These are phyloP conservation scores for Chamaetylas fuelleborni DNA, from an alignment of 2,113 vertebrate species.

Conservation along the genomic window DNA sequence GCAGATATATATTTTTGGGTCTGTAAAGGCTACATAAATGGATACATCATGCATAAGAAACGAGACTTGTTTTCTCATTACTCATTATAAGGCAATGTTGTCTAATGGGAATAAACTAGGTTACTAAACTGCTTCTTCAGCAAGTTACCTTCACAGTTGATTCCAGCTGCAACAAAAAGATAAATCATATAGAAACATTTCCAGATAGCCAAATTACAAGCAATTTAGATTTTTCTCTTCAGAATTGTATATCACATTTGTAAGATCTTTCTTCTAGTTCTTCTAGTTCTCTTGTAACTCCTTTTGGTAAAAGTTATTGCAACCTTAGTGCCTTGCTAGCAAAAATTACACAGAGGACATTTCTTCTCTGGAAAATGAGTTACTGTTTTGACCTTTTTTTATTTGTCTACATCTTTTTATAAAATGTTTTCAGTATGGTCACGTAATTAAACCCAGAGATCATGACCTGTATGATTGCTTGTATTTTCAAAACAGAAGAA, in stretches of 20 bases:
- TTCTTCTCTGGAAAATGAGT: not conserved
- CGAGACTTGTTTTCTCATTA: conserved; percentile 48
- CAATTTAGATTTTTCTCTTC: conserved; percentile 7
- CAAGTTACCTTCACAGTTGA: conserved; percentile 41
- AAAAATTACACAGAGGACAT: not conserved
- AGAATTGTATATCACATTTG: not conserved
- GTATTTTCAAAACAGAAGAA: not conserved
- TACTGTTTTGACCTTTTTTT: conserved; percentile 33
- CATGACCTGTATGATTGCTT: not conserved
- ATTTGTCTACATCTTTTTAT: not conserved
- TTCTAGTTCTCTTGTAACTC: not conserved
- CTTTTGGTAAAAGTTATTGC: not conserved
- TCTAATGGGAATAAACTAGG: conserved; percentile 38
- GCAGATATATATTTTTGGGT: not conserved
- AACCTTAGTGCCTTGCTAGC: not conserved
- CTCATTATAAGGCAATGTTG: conserved; percentile 33
- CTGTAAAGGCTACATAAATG: conserved; percentile 9
- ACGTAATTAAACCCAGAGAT: conserved; percentile 24
- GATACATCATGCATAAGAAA: conserved; percentile 38
- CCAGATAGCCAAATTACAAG: conserved; percentile 17
- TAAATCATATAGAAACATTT: conserved; percentile 33
- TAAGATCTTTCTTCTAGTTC: not conserved
- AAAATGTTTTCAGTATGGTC: not conserved
- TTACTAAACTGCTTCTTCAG: conserved; percentile 56
- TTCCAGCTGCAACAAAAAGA: conserved; percentile 38